Conservation (phyloP, 2,113 vertebrate species). For the Herpetotheres cachinnans region DNA sequence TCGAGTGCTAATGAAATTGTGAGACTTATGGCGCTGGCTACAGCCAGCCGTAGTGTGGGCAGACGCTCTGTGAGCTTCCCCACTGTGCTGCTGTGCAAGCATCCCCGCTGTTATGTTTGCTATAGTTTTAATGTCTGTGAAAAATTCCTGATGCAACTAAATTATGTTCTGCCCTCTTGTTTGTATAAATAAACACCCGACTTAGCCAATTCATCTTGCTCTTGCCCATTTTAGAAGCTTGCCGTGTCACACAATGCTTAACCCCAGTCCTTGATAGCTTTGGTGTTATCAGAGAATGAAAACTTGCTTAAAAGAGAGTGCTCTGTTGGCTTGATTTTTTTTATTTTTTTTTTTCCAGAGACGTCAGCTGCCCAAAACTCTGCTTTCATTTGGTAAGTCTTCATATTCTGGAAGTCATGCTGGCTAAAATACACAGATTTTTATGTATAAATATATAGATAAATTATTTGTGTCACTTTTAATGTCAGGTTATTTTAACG, state of each 20-base stretch:
- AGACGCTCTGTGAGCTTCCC: constrained; percentile 75
- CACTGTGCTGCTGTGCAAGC: constrained; percentile 78
- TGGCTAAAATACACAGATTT: neutral
- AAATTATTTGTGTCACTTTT: neutral
- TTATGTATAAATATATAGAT: neutral
- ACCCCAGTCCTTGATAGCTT: constrained; percentile 21
- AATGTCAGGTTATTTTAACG: neutral
- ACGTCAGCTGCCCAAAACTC: neutral
- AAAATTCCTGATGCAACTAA: constrained; percentile 80
- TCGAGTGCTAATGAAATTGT: constrained; percentile 76
- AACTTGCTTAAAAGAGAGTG: constrained; percentile 37
- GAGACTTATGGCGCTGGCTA: constrained; percentile 75
- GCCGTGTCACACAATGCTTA: constrained; percentile 47
- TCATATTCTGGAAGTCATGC: neutral
- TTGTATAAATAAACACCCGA: constrained; percentile 70
- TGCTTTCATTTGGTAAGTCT: neutral
- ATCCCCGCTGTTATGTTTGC: constrained; percentile 82
- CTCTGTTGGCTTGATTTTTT: neutral
- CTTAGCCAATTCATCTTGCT: constrained; percentile 68
- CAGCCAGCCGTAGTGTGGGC: constrained; percentile 76
- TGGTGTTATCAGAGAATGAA: constrained; percentile 42
- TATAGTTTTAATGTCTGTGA: constrained; percentile 83
- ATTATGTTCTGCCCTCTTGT: constrained; percentile 78
- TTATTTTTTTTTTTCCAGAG: neutral
- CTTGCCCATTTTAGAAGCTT: constrained; percentile 52